phyloP scores from a whole-genome alignment of 2,888 invertebrate genomes.

The Cephus pygmeus region DNA sequence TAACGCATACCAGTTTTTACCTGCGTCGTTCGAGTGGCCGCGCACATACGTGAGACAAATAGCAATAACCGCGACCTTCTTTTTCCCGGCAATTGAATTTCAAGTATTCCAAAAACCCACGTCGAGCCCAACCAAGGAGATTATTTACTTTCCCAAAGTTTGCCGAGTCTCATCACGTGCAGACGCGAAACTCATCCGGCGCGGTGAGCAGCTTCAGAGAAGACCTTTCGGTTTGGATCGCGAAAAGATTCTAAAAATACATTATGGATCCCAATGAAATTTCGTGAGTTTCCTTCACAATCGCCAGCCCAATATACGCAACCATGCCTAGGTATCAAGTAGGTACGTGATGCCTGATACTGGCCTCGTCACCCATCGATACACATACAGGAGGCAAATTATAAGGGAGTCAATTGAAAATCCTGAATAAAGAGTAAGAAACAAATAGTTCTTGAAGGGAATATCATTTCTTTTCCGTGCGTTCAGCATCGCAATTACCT shows the following conservation, averaged over 20 bases:
- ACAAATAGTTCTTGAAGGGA: not conserved
- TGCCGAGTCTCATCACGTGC: slow-evolving; percentile 59
- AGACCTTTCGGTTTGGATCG: slow-evolving; percentile 1
- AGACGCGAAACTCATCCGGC: slow-evolving; percentile 50
- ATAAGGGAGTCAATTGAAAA: not conserved
- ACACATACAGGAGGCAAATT: not conserved
- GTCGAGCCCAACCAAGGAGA: not conserved
- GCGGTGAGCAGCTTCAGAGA: slow-evolving; percentile 17
- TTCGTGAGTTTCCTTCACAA: not conserved
- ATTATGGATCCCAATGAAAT: not conserved
- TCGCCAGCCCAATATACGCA: not conserved
- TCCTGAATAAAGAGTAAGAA: not conserved
- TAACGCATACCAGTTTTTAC: not conserved
- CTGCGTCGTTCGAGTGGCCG: not conserved
- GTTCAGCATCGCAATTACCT: not conserved
- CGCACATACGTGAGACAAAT: slow-evolving; percentile 5
- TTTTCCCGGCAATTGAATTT: slow-evolving; percentile 1
- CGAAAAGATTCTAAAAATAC: slow-evolving; percentile 3
- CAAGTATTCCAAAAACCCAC: slow-evolving; percentile 3
- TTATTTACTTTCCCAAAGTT: slow-evolving; percentile 33
- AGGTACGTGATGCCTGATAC: not conserved
- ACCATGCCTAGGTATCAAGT: not conserved
- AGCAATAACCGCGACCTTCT: slow-evolving; percentile 4
- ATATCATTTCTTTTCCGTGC: not conserved
- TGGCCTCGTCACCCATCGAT: not conserved